Percentiles rank a stretch among this genome's conserved stretches.
These are phyloP conservation scores for Oenanthe oenanthe DNA, from an alignment of 2,113 vertebrate genomes.

Conservation along the genomic window DNA sequence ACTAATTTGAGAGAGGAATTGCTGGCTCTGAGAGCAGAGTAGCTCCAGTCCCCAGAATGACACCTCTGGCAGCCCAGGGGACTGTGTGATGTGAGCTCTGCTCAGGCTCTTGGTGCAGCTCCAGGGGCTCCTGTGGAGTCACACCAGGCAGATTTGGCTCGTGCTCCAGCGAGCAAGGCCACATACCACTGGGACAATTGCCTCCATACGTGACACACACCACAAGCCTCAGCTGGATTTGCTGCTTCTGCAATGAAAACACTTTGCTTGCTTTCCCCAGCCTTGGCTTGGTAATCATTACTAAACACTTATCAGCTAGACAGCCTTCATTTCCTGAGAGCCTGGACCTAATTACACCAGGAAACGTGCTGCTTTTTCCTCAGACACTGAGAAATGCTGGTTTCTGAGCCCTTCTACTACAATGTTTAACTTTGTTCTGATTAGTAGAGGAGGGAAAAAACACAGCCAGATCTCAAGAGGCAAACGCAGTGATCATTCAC, in stretches of 20 bases:
- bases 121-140: not conserved
- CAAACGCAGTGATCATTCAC: not conserved
- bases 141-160: not conserved
- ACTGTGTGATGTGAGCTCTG: accelerated
- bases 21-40: not conserved
- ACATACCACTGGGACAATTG: not conserved
- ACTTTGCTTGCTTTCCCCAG: not conserved
- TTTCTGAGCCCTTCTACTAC: not conserved
- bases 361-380: not conserved
- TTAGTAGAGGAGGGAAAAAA: not conserved
- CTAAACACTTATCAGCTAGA: constrained; percentile 61
- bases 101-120: not conserved
- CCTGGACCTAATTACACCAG: constrained; percentile 62
- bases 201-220: constrained; percentile 23
- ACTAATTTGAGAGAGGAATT: not conserved
- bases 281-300: constrained; percentile 32
- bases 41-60: not conserved
- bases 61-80: not conserved
- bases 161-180: accelerated
- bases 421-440: not conserved
- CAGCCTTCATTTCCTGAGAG: constrained; percentile 60
- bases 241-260: constrained; percentile 58
- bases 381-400: not conserved
- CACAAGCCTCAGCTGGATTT: constrained; percentile 33
- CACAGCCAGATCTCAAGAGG: not conserved